Evolutionary conservation across 1,140 invertebrate genomes (phyloP), one percentile per base, ranked within the genome.

Genomic region (Luehdorfia chinensis): DNA sequence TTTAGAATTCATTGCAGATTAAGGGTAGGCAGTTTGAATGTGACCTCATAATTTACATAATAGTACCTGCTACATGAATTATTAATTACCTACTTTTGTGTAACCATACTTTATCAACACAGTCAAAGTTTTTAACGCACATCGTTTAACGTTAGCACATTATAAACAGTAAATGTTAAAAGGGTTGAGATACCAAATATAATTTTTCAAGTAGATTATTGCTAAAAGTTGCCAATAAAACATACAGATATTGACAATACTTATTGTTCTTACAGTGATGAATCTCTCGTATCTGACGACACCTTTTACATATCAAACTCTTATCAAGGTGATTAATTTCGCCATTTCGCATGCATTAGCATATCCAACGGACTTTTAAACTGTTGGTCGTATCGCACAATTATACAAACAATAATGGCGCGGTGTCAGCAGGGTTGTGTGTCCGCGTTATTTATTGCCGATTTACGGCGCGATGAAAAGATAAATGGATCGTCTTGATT

Each of bases 401-500:
- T 75, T 78, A 77, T 65, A 58, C 63, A 65, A 76, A 73, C 64
- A 66, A 68, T 74, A 71, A 77, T 73, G 68, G 67, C 52, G 67
- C 50, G 56, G 52, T 67, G 64, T 61, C 63, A 57, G 50, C 39
- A 23, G 31, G 51, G 48, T 53, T 50, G 58, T 57, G 41, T 47
- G 44, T 43, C 39, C 39, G 39, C 46, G 48, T 72, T 71, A 69
- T 77, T 69, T 75, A 75, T 62, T 65, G 55, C 41, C 43, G 36
- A 32, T 52, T 27, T 55, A 47, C 46, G 39, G 23, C 39, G 49
- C 44, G 50, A 57, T 67, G 70, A 76, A 80, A 75, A 73, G 70
- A 68, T 75, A 76, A 72, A 67, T 31, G 28, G 6, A 2, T 25
- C 19, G 34, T 37, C 34, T 43, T n/a, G 32, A 34, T 28, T 43